Base-by-base conservation (phyloP, 2,113 vertebrate genomes). In the Axis porcinus region DNA sequence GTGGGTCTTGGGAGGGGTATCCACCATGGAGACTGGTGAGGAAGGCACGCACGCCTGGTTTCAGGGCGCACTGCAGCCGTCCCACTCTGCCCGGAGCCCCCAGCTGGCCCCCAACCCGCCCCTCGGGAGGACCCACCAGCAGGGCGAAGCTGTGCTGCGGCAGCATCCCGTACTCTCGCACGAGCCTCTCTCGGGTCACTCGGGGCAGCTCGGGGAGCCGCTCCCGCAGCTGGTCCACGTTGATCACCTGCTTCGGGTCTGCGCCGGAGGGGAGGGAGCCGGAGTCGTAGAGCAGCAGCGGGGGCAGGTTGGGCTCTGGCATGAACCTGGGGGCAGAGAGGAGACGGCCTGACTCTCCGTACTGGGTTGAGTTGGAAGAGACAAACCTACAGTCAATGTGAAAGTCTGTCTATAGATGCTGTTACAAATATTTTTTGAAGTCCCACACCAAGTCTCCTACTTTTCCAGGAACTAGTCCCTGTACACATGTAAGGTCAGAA, bases 261-360 rank as follows among this genome's bases (percentile, higher is more conserved):
- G 96, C 23, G 50, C 99, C 98, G 87, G 98, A 76, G 1, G 99
- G 99, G 93, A 99, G 98, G 58, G 98, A 98, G 23, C 98, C 96
- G 11, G 98, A 67, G 89, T 99, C 99, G 0, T 99, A 99, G 70
- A 99, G 99, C 79, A 99, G 98, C 98, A 99, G 98, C 55, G 99
- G 99, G n/a, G 99, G 99, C 97, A 99, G 99, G 98, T 99, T 99
- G 97, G 99, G 99, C 97, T 99, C 99, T 0, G 99, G 99, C 99
- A 99, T 99, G 78, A 99, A 99, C 98, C 99, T 99, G 91, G 91
- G 57, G 27, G 93, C 95, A 98, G 94, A 74, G n/a, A 91, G 96
- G 23, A 95, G 52, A 84, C 10, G 10, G 40, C 43, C 40, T 89
- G 64, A 96, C 21, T 43, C 9, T 7, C n/a, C 52, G 11, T 6